phyloP scores from a whole-genome alignment of 1,140 invertebrate species.

The Drosophila bocki region DNA sequence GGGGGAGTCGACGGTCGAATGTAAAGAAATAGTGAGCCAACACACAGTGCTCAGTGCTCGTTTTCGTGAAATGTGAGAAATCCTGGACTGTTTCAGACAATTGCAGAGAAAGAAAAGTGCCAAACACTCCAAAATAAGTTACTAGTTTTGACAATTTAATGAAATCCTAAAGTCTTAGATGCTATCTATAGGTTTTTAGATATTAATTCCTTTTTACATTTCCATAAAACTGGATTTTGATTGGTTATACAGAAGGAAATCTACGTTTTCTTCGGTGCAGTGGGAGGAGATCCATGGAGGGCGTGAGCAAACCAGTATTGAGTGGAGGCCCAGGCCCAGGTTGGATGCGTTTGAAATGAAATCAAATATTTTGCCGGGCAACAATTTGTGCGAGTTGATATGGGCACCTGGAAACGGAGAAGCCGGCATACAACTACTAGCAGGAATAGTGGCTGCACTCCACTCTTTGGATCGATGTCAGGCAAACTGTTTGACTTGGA shows the following conservation, averaged over 20 bases:
- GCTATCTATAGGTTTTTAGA: too few species aligned
- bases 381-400: constrained; percentile 67
- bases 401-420: constrained; percentile 17
- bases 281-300: neutral
- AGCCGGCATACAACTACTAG: neutral
- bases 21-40: constrained; percentile 37
- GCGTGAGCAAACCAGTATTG: constrained; percentile 40
- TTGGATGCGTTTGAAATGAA: constrained; percentile 65
- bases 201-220: too few species aligned
- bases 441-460: constrained; percentile 10
- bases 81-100: constrained; percentile 8
- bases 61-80: constrained; percentile 41
- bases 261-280: constrained; percentile 6
- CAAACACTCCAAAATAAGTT: too few species aligned
- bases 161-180: neutral
- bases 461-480: constrained; percentile 36
- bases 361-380: constrained; percentile 76
- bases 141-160: too few species aligned
- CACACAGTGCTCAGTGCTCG: constrained; percentile 11
- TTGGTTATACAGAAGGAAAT: neutral
- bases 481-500: constrained; percentile 39
- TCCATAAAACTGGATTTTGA: neutral
- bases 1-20: neutral
- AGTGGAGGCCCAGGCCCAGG: constrained; percentile 6
- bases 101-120: neutral